Percentiles rank a stretch among this genome's conserved stretches.
Conservation (phyloP, 2,797 vertebrate genomes). For the Dipus sagitta region DNA sequence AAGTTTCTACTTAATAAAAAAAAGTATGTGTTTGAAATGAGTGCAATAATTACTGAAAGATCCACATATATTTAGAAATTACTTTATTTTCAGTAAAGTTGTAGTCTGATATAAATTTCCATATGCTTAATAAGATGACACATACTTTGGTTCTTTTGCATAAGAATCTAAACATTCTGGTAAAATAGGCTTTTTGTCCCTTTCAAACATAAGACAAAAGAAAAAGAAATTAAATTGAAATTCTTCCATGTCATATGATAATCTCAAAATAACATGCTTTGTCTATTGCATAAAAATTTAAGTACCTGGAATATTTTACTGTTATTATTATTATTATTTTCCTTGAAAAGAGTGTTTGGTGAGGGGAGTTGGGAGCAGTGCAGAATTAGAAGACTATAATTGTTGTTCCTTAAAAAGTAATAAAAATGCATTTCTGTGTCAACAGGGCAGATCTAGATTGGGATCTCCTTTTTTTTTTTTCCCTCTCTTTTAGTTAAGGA, state of each 20-base stretch:
- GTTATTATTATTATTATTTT: conserved; percentile 7
- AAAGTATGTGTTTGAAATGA: conserved; percentile 20
- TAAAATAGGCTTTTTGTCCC: not conserved
- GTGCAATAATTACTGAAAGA: conserved; percentile 7
- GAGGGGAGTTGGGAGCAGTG: not conserved
- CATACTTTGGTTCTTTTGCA: conserved; percentile 10
- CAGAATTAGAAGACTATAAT: not conserved
- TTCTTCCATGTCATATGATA: conserved; percentile 32
- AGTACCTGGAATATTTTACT: not conserved
- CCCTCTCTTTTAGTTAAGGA: not conserved
- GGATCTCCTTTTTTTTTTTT: not conserved
- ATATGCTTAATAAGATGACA: conserved; percentile 5
- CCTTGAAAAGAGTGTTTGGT: not conserved
- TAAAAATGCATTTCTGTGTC: not conserved
- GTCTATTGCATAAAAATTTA: not conserved
- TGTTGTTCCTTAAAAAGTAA: conserved; percentile 14
- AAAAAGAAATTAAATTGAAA: conserved; percentile 30
- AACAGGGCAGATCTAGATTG: not conserved
- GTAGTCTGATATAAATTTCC: conserved; percentile 44
- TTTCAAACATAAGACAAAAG: conserved; percentile 46
- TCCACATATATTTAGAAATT: conserved; percentile 22
- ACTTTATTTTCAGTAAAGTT: conserved; percentile 59
- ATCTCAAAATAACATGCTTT: not conserved
- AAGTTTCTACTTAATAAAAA: no score
- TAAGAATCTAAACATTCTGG: conserved; percentile 40